Evolutionary conservation across 2,888 invertebrate genomes (phyloP).

Genomic region (Blomia tropicalis): DNA sequence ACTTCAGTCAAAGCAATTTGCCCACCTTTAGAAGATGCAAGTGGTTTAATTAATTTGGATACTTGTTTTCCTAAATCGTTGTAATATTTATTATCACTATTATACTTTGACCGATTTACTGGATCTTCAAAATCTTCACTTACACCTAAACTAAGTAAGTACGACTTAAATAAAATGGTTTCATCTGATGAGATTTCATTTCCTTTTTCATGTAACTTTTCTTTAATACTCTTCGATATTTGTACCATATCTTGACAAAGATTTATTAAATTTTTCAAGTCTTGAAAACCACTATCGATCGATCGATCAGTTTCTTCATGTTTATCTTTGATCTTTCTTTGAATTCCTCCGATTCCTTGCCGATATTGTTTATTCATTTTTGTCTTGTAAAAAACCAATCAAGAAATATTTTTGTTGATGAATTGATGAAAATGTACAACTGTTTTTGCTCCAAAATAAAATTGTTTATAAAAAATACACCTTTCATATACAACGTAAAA

Average conservation of each 20-base stretch:
- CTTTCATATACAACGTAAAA: background rate
- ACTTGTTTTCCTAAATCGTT: slow-evolving; percentile 68
- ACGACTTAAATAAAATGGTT: slow-evolving; percentile 84
- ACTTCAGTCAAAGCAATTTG: slow-evolving; percentile 93
- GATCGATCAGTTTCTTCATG: slow-evolving; percentile 78
- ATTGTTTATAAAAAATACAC: background rate
- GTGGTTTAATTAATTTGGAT: slow-evolving; percentile 59
- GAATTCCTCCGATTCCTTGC: slow-evolving; percentile 81
- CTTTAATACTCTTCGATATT: slow-evolving; percentile 75
- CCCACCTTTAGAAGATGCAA: slow-evolving; percentile 79
- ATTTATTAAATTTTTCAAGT: slow-evolving; percentile 77
- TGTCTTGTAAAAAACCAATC: background rate
- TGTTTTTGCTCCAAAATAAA: background rate
- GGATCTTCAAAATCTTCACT: slow-evolving; percentile 46
- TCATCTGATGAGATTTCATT: slow-evolving; percentile 90
- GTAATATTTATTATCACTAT: slow-evolving; percentile 34
- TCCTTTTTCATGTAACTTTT: slow-evolving; percentile 79
- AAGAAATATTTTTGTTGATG: background rate
- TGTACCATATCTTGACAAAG: slow-evolving; percentile 92
- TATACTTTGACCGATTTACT: slow-evolving; percentile 18
- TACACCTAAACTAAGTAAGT: slow-evolving; percentile 87
- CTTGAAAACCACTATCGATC: slow-evolving; percentile 84
- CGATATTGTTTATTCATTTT: background rate
- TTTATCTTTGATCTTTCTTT: slow-evolving; percentile 72
- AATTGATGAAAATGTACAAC: background rate